Conservation (phyloP, 2,797 vertebrate species). For the Acanthornis magna region DNA sequence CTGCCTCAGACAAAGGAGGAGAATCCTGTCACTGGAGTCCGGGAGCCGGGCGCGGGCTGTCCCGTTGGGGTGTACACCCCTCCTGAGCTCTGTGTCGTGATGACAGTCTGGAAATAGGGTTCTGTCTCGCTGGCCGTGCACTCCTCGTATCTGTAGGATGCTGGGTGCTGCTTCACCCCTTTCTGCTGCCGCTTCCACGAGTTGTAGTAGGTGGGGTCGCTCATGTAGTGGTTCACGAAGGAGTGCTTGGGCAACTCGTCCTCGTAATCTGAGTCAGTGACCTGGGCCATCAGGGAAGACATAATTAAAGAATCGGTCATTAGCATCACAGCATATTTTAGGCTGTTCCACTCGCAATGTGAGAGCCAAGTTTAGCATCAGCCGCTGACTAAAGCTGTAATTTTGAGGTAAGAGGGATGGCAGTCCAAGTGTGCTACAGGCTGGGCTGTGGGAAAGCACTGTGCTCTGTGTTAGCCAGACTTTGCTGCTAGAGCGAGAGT, state of each 20-base stretch:
- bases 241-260: slow-evolving; percentile 92
- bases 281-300: slow-evolving; percentile 60
- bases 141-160: slow-evolving; percentile 85
- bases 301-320: background rate
- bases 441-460: background rate
- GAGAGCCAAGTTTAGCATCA: background rate
- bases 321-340: background rate
- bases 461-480: background rate
- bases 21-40: slow-evolving; percentile 94
- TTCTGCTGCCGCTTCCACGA: slow-evolving; percentile 95
- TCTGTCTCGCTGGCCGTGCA: slow-evolving; percentile 82
- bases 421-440: background rate
- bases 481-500: background rate
- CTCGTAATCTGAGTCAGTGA: slow-evolving; percentile 91
- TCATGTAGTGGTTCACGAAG: slow-evolving; percentile 99
- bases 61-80: slow-evolving; percentile 88
- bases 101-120: slow-evolving; percentile 91
- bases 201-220: slow-evolving; percentile 95
- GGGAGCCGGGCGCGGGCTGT: slow-evolving; percentile 85
- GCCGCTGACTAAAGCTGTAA: background rate
- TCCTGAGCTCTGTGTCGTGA: slow-evolving; percentile 93
- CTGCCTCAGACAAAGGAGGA: slow-evolving; percentile 92
- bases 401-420: background rate
- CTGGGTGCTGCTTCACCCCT: slow-evolving; percentile 79
- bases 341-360: background rate